Conservation (phyloP, 2,888 invertebrate species). For the Rhaphigaster nebulosa region DNA sequence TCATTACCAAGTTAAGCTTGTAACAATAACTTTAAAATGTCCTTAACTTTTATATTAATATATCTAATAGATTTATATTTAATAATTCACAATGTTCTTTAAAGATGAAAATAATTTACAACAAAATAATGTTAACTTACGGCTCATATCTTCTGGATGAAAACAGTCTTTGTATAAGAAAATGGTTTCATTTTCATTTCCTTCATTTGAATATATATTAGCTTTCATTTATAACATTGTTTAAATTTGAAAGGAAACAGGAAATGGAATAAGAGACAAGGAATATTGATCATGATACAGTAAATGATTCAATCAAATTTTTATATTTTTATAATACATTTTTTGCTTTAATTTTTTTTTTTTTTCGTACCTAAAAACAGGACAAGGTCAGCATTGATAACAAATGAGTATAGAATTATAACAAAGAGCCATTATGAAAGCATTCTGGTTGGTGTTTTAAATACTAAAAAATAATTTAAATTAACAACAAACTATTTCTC, state of each 20-base stretch:
- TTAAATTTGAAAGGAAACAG: background rate
- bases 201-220: too few relatives aligned
- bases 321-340: conserved; percentile 52
- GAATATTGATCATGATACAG: background rate
- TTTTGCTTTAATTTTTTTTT: conserved; percentile 34
- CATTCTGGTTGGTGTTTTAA: conserved; percentile 52
- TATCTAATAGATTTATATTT: too few relatives aligned
- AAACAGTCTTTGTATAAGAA: too few relatives aligned
- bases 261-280: background rate
- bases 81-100: too few relatives aligned
- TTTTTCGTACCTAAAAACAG: conserved; percentile 53
- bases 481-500: conserved; percentile 52
- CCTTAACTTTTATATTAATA: too few relatives aligned
- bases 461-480: conserved; percentile 56
- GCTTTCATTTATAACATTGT: background rate
- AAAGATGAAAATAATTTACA: too few relatives aligned
- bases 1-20: too few relatives aligned
- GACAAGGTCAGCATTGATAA: conserved; percentile 56
- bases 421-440: conserved; percentile 56
- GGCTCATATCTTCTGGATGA: too few relatives aligned
- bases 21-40: too few relatives aligned
- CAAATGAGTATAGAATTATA: conserved; percentile 44
- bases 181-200: too few relatives aligned
- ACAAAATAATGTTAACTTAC: too few relatives aligned
- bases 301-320: conserved; percentile 34